Conservation (phyloP, 1,140 invertebrate genomes). For the Halictus rubicundus region DNA sequence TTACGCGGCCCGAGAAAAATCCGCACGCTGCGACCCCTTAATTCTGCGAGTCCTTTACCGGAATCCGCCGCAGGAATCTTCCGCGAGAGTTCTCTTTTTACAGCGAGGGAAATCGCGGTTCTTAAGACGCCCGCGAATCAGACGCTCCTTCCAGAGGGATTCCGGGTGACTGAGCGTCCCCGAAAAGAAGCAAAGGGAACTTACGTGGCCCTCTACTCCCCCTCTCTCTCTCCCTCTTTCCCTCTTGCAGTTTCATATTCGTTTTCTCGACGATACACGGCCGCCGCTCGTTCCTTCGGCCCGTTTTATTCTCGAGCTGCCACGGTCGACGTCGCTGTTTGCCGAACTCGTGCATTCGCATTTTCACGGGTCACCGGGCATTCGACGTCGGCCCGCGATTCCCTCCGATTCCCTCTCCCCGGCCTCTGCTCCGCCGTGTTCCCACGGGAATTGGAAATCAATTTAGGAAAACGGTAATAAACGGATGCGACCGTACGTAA, state of each 20-base stretch:
- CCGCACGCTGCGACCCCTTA: background rate
- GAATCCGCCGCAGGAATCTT: no score
- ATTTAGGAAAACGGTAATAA: slow-evolving; percentile 70
- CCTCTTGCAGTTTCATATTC: background rate
- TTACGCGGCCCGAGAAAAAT: background rate
- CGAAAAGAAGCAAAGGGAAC: background rate
- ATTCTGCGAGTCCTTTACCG: no score
- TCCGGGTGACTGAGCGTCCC: background rate
- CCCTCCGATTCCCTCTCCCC: slow-evolving; percentile 47
- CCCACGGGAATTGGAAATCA: slow-evolving; percentile 59
- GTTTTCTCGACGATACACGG: slow-evolving; percentile 24
- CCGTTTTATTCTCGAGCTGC: slow-evolving; percentile 7
- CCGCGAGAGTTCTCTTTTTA: no score
- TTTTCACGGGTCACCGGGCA: slow-evolving; percentile 75
- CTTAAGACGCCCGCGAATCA: slow-evolving; percentile 68
- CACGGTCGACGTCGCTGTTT: slow-evolving; percentile 72
- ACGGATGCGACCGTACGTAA: slow-evolving; percentile 53
- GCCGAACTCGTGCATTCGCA: slow-evolving; percentile 72
- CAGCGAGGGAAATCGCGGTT: slow-evolving; percentile 41
- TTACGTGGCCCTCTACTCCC: background rate
- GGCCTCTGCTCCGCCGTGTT: background rate
- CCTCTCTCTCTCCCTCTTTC: no score
- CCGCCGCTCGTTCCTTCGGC: no score
- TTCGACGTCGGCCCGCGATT: slow-evolving; percentile 62
- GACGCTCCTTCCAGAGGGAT: slow-evolving; percentile 53